Evolutionary conservation across 2,113 vertebrate species (phyloP), one percentile per base, ranked within the genome.

Genomic region (Polypterus senegalus): DNA sequence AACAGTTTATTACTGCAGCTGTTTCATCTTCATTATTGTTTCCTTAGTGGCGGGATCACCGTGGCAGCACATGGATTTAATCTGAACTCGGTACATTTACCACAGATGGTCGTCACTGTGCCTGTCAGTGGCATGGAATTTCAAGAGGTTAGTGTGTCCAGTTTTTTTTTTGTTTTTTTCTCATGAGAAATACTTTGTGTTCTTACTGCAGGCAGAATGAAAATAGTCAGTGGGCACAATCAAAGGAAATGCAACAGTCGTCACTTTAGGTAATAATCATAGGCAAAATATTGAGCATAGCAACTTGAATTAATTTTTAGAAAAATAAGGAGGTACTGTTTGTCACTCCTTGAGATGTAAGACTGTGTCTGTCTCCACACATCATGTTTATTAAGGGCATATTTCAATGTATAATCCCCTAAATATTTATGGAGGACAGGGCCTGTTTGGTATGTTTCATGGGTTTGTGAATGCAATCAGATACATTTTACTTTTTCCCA

Each of bases 21-120:
- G 71, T 67, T 62, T 61, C 68, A 66, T 71, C 56, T 66, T 10
- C 70, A 63, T 66, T 52, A 53, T 72, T 74, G 66, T 80, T 66
- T 48, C 51, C 55, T 7, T 74, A 95, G 94, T 61, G 94, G 94
- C 69, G 96, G 96, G 75, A 96, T 94, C 81, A 97, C 96, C 47
- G 88, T 98, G 71, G 91, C 88, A 11, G 94, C 83, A 71, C 79
- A 91, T 61, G 94, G 94, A 63, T 87, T 79, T 76, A 91, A 92
- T 77, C 78, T 98, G 66, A 89, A 93, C 72, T 94, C 92, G 3
- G 91, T 90, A 65, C 91, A 85, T 66, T 85, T 89, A 62, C 90
- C 93, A 63, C 88, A 83, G 81, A 95, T 98, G 92, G 81, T 94
- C 65, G 90, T 98, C 80, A 85, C 78, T 64, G 85, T 91, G 47